Percentiles rank a stretch among this genome's conserved stretches.
These are phyloP conservation scores for Morpho helenor DNA, from an alignment of 2,888 invertebrate genomes.

Conservation along the genomic window DNA sequence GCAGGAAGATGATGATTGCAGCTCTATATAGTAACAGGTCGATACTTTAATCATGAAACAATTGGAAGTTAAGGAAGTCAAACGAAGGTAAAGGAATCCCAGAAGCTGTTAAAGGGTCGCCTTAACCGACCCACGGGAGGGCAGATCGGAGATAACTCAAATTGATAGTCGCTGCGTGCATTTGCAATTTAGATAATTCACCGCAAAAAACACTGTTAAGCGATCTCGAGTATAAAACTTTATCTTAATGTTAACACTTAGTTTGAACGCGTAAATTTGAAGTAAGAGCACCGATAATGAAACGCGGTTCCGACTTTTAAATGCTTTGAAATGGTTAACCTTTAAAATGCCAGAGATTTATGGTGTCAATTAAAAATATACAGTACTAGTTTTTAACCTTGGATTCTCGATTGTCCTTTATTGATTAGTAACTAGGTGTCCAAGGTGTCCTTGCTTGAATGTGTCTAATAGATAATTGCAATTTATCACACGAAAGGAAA, in stretches of 20 bases:
- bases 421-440: too few relatives aligned
- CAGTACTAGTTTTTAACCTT: too few relatives aligned
- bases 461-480: too few relatives aligned
- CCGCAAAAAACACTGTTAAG: slow-evolving; percentile 27
- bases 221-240: slow-evolving; percentile 36
- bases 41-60: too few relatives aligned
- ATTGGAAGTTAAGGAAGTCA: not conserved
- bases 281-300: slow-evolving; percentile 50
- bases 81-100: slow-evolving; percentile 11
- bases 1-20: too few relatives aligned
- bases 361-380: too few relatives aligned
- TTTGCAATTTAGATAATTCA: slow-evolving; percentile 31
- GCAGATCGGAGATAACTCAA: slow-evolving; percentile 24
- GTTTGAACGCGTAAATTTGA: slow-evolving; percentile 55
- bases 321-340: slow-evolving; percentile 1
- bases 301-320: not conserved
- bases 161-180: slow-evolving; percentile 23
- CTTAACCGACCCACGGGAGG: slow-evolving; percentile 17
- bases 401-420: too few relatives aligned
- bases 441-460: too few relatives aligned
- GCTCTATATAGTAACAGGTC: too few relatives aligned
- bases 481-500: too few relatives aligned
- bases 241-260: slow-evolving; percentile 66
- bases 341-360: not conserved
- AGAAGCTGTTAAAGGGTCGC: slow-evolving; percentile 9